Conservation (phyloP, 2,113 vertebrate genomes). For the Ctenodactylus gundi region DNA sequence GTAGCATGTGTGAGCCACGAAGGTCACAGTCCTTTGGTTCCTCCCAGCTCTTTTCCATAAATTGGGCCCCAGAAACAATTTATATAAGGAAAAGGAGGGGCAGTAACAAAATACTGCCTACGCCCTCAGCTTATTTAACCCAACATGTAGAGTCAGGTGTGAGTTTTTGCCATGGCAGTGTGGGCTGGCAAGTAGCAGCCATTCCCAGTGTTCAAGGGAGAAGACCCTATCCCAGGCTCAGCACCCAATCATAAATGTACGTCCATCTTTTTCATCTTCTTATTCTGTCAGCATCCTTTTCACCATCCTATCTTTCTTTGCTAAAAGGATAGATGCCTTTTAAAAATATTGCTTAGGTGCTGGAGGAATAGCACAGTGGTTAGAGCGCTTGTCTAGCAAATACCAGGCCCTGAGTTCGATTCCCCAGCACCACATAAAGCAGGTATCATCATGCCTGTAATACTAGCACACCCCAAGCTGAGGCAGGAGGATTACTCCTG, state of each 20-base stretch:
- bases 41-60: neutral
- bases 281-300: neutral
- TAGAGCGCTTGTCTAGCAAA: too few relatives aligned
- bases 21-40: neutral
- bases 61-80: neutral
- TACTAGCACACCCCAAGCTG: too few relatives aligned
- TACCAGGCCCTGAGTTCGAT: too few relatives aligned
- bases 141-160: neutral
- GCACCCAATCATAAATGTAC: neutral
- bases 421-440: too few relatives aligned
- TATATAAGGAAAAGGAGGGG: neutral
- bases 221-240: neutral
- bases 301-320: neutral
- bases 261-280: neutral
- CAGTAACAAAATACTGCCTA: neutral
- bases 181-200: neutral
- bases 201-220: neutral
- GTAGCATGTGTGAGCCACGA: neutral
- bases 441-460: too few relatives aligned
- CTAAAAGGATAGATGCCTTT: neutral
- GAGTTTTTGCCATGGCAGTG: neutral
- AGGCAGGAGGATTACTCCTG: too few relatives aligned
- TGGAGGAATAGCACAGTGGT: too few relatives aligned
- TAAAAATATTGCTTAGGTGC: neutral
- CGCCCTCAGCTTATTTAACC: neutral